These are phyloP conservation scores for Chrysolina americana DNA, from an alignment of 2,888 invertebrate genomes.

Conservation along the genomic window DNA sequence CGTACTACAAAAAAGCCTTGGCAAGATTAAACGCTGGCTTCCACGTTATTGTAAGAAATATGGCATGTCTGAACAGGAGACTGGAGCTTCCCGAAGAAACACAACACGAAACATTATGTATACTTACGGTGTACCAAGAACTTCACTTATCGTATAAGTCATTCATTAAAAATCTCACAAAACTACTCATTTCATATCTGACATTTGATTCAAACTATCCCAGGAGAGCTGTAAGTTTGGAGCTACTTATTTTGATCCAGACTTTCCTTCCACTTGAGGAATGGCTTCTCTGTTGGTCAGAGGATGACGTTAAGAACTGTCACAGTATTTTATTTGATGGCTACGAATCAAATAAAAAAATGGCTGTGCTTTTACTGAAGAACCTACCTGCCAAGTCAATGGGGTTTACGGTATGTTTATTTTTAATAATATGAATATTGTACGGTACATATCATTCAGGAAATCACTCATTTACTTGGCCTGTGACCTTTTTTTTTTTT, in stretches of 20 bases:
- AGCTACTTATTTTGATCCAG: slow-evolving; percentile 58
- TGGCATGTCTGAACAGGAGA: slow-evolving; percentile 41
- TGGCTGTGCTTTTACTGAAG: slow-evolving; percentile 75
- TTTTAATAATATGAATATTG: not conserved
- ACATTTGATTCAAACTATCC: slow-evolving; percentile 61
- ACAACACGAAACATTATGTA: slow-evolving; percentile 42
- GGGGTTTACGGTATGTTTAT: slow-evolving; percentile 63
- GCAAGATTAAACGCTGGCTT: slow-evolving; percentile 71
- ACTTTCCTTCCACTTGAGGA: slow-evolving; percentile 52
- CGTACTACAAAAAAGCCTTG: slow-evolving; percentile 80
- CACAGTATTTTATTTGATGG: slow-evolving; percentile 73
- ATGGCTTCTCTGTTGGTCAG: slow-evolving; percentile 56
- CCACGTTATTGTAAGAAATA: slow-evolving; percentile 56
- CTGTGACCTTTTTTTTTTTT: slow-evolving; percentile 43
- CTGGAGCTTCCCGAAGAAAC: slow-evolving; percentile 52
- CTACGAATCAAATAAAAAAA: slow-evolving; percentile 83
- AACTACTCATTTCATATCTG: slow-evolving; percentile 56
- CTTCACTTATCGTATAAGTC: slow-evolving; percentile 47
- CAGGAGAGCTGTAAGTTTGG: slow-evolving; percentile 59
- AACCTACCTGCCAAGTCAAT: slow-evolving; percentile 63
- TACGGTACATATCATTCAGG: not conserved
- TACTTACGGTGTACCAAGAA: slow-evolving; percentile 47
- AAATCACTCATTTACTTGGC: not conserved
- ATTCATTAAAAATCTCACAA: slow-evolving; percentile 51
- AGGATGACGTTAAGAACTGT: slow-evolving; percentile 60